Conservation (phyloP, 2,113 vertebrate species). For the Cyrtonyx montezumae region DNA sequence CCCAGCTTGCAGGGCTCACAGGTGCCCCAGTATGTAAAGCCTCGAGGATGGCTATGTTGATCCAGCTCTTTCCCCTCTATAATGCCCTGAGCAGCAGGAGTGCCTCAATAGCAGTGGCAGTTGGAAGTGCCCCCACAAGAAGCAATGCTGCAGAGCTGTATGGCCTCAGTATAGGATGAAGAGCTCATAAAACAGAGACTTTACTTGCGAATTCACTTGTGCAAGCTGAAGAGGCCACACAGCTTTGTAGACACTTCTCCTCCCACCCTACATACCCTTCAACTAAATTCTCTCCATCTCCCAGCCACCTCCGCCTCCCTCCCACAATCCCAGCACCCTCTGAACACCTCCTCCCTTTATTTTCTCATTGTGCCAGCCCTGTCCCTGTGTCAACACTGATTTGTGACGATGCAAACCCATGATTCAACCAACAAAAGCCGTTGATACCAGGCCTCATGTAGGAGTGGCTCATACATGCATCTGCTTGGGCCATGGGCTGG, state of each 20-base stretch:
- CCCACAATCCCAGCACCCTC: not conserved
- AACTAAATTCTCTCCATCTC: not conserved
- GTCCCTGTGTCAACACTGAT: not conserved
- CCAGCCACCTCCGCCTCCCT: not conserved
- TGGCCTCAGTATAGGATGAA: accelerated
- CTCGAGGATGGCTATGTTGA: not conserved
- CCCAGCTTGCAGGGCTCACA: not conserved
- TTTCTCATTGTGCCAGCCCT: not conserved
- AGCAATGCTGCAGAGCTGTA: not conserved
- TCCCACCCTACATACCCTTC: not conserved
- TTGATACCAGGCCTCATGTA: not conserved
- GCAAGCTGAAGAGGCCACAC: not conserved
- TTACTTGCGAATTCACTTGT: not conserved
- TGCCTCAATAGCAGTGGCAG: not conserved
- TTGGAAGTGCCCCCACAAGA: not conserved
- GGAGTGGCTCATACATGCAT: not conserved
- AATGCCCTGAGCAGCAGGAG: not conserved
- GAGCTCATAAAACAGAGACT: not conserved
- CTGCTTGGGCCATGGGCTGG: not conserved
- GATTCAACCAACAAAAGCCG: not conserved
- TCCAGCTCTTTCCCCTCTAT: accelerated
- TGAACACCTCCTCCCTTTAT: not conserved
- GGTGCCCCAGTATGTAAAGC: not conserved
- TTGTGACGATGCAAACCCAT: not conserved
- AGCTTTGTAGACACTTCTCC: not conserved